Evolutionary conservation across 2,113 vertebrate species (phyloP).

Genomic region (Lasiurus cinereus): DNA sequence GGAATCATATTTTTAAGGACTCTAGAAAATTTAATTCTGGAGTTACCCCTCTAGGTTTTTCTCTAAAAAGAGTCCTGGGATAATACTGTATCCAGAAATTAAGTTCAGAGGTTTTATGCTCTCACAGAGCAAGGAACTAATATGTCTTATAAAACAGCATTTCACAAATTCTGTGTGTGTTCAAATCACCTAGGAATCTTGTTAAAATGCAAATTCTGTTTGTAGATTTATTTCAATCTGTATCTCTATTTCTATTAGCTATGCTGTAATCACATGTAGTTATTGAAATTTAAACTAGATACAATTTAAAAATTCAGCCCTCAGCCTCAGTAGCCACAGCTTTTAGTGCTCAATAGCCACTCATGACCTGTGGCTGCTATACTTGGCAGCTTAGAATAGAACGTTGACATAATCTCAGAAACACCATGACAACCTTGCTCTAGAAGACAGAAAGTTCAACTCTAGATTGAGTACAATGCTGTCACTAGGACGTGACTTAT

Average conservation of each 20-base stretch:
- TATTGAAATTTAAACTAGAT: not conserved
- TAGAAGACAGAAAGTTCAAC: not conserved
- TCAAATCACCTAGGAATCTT: not conserved
- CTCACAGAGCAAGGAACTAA: not conserved
- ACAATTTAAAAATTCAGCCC: not conserved
- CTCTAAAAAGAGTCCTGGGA: not conserved
- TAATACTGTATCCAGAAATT: not conserved
- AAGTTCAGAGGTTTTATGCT: not conserved
- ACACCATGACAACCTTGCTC: not conserved
- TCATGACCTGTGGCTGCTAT: not conserved
- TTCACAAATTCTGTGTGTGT: not conserved
- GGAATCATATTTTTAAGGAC: not conserved
- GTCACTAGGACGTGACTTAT: not conserved
- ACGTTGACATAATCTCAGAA: not conserved
- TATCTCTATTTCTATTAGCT: not conserved
- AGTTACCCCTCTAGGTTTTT: not conserved
- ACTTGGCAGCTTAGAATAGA: not conserved
- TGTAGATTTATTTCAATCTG: not conserved
- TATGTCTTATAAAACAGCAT: not conserved
- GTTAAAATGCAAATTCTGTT: conserved; percentile 10
- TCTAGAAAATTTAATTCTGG: not conserved
- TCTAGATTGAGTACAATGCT: not conserved
- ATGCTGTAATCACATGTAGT: not conserved
- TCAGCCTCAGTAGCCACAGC: not conserved
- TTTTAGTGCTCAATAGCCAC: not conserved